A percentile compares a stretch with the other conserved stretches of the same genome.
phyloP scores from a whole-genome alignment of 2,113 vertebrate species.

The Nestor notabilis region DNA sequence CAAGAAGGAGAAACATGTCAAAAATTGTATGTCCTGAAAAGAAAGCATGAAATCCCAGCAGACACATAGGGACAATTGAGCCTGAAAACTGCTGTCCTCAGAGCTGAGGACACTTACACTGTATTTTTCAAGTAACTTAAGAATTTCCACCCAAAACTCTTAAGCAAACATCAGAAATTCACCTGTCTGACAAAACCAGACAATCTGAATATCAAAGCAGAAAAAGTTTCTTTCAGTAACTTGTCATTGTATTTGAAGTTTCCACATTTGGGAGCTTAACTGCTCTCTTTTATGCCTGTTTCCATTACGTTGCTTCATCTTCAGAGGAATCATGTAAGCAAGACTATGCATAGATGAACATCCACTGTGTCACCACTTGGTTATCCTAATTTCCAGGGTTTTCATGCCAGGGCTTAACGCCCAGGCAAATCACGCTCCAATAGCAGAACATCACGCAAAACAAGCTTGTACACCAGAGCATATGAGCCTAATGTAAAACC shows the following conservation, averaged over 20 bases:
- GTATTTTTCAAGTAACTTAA: neutral
- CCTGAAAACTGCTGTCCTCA: neutral
- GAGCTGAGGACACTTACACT: neutral
- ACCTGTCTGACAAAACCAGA: neutral
- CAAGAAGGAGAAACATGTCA: slow-evolving; percentile 4
- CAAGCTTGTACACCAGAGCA: neutral
- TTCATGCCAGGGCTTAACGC: slow-evolving; percentile 41
- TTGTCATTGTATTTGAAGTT: neutral
- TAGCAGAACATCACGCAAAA: neutral
- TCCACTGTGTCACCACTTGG: slow-evolving; percentile 19
- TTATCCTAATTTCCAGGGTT: slow-evolving; percentile 12
- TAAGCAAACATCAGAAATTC: neutral
- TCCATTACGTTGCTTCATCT: neutral
- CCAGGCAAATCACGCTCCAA: slow-evolving; percentile 32
- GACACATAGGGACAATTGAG: neutral
- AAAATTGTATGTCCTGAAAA: neutral
- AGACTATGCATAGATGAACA: slow-evolving; percentile 4
- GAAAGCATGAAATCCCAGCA: neutral
- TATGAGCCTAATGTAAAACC: slow-evolving; percentile 31
- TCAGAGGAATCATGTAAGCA: neutral
- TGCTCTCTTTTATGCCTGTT: neutral
- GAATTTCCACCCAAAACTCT: neutral
- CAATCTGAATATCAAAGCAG: neutral
- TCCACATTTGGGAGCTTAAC: neutral
- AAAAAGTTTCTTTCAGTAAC: neutral